A percentile compares a stretch with the other conserved stretches of the same genome.
phyloP scores from a whole-genome alignment of 1,140 invertebrate species.

The Pseudachorutes palmiensis region DNA sequence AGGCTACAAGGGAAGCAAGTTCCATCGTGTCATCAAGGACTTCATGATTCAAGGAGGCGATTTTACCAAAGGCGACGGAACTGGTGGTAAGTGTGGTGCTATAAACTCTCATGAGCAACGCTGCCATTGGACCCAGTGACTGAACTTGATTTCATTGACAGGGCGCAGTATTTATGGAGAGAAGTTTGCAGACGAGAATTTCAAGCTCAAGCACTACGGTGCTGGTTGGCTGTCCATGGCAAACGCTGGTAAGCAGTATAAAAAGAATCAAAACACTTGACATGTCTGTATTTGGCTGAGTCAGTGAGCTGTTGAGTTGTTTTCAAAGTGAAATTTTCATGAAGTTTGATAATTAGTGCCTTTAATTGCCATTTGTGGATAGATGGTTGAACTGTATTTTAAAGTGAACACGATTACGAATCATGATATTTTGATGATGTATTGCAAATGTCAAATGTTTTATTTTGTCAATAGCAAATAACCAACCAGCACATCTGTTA shows the following conservation, averaged over 20 bases:
- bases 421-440: no score
- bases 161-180: slow-evolving; percentile 89
- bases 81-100: slow-evolving; percentile 57
- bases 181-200: slow-evolving; percentile 91
- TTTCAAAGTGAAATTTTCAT: no score
- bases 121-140: not conserved
- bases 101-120: not conserved
- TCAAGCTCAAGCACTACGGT: slow-evolving; percentile 94
- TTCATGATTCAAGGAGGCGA: slow-evolving; percentile 94
- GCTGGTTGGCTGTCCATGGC: slow-evolving; percentile 95
- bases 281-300: slow-evolving; percentile 52
- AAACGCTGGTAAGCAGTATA: slow-evolving; percentile 44
- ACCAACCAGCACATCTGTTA: no score
- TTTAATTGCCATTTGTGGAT: no score
- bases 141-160: slow-evolving; percentile 42
- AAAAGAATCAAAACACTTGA: no score
- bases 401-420: no score
- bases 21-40: slow-evolving; percentile 86
- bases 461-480: no score
- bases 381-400: no score
- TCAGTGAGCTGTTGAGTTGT: no score
- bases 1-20: slow-evolving; percentile 49
- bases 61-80: slow-evolving; percentile 86
- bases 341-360: no score
- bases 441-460: no score